Evolutionary conservation across 1,140 invertebrate species (phyloP).

Genomic region (Tyrophagus putrescentiae): DNA sequence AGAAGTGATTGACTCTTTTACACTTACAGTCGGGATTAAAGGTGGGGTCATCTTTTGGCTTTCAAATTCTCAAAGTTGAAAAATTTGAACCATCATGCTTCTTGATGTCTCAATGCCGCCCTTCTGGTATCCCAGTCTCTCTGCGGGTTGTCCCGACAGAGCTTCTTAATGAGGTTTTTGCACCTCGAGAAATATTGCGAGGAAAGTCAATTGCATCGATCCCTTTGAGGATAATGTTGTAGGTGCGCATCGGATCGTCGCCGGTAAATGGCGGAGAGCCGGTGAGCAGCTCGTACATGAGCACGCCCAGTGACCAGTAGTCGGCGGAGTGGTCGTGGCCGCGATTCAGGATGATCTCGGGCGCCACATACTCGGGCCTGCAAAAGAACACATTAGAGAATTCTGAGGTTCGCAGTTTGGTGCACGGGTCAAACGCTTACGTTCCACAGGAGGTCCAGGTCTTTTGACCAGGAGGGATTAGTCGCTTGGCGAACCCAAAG

Average conservation of each 20-base stretch:
- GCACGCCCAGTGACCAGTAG: slow-evolving; percentile 85
- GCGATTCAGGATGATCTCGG: slow-evolving; percentile 75
- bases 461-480: slow-evolving; percentile 53
- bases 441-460: slow-evolving; percentile 97
- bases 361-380: slow-evolving; percentile 65
- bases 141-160: slow-evolving; percentile 97
- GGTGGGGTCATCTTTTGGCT: not conserved
- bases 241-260: slow-evolving; percentile 96
- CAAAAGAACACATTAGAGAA: not conserved
- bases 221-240: slow-evolving; percentile 96
- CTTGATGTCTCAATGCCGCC: slow-evolving; percentile 96
- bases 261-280: slow-evolving; percentile 89
- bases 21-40: slow-evolving; percentile 4
- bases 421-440: not conserved
- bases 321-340: slow-evolving; percentile 49
- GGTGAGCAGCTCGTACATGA: slow-evolving; percentile 76
- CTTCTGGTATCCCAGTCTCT: slow-evolving; percentile 86
- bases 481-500: slow-evolving; percentile 90
- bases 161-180: slow-evolving; percentile 84
- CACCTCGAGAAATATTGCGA: slow-evolving; percentile 76
- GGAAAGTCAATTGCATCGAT: slow-evolving; percentile 96
- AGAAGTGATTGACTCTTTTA: not conserved
- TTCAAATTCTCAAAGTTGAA: slow-evolving; percentile 15
- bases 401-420: too few species aligned
- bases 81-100: slow-evolving; percentile 98